phyloP scores from a whole-genome alignment of 2,888 invertebrate species.

The Cheilosia impressa region DNA sequence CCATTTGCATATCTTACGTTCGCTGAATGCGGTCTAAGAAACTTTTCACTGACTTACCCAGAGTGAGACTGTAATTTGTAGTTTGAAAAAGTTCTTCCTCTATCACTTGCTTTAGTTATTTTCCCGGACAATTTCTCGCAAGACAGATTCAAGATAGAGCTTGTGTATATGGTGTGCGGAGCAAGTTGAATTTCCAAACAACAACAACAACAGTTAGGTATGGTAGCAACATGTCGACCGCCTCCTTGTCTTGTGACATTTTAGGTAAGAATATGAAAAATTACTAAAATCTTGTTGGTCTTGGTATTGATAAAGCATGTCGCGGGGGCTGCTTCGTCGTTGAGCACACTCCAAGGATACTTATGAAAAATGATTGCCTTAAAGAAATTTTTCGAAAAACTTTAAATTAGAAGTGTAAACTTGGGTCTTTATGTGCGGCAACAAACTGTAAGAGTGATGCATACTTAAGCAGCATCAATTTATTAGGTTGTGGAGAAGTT shows the following conservation, averaged over 20 bases:
- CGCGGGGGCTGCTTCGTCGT: not conserved
- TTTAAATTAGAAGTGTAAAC: conserved; percentile 55
- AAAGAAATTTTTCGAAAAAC: conserved; percentile 37
- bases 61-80: conserved; percentile 50
- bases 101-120: conserved; percentile 24
- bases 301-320: conserved; percentile 52
- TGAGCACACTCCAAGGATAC: conserved; percentile 39
- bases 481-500: conserved; percentile 54
- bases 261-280: conserved; percentile 67
- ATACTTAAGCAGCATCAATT: conserved; percentile 57
- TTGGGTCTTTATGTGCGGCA: conserved; percentile 26
- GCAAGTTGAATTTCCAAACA: not conserved
- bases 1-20: conserved; percentile 48
- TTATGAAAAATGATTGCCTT: conserved; percentile 68
- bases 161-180: not conserved
- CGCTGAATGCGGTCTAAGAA: conserved; percentile 20
- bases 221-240: not conserved
- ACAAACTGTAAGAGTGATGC: conserved; percentile 34
- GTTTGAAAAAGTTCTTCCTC: conserved; percentile 45
- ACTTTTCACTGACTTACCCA: conserved; percentile 14
- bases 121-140: conserved; percentile 22
- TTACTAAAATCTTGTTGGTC: conserved; percentile 35
- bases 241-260: conserved; percentile 40
- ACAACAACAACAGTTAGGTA: not conserved
- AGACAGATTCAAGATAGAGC: conserved; percentile 4